These are phyloP conservation scores for Helicoverpa armigera DNA, from an alignment of 1,140 invertebrate species.

Conservation along the genomic window DNA sequence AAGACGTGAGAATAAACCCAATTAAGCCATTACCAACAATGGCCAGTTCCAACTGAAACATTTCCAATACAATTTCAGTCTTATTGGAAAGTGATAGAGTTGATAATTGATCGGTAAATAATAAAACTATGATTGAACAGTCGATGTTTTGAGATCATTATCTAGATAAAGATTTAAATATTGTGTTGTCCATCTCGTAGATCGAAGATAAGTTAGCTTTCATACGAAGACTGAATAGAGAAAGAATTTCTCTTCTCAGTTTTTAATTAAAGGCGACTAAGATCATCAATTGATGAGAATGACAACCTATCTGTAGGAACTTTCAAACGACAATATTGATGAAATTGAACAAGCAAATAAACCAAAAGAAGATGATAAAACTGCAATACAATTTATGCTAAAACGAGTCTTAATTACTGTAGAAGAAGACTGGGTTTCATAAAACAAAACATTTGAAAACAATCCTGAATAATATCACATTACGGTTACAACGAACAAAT, in stretches of 20 bases:
- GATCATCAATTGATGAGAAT: background rate
- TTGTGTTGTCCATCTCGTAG: conserved; percentile 9
- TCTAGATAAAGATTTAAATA: conserved; percentile 32
- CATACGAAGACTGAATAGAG: conserved; percentile 8
- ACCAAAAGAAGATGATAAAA: too few relatives aligned
- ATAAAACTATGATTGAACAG: conserved; percentile 13
- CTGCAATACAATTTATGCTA: too few relatives aligned
- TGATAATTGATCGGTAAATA: background rate
- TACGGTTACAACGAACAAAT: background rate
- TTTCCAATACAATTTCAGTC: background rate
- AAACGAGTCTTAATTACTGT: too few relatives aligned
- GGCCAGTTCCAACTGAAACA: conserved; percentile 5
- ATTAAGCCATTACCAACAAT: conserved; percentile 45
- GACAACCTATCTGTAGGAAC: background rate
- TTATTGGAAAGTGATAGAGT: conserved; percentile 14
- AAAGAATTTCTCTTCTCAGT: background rate
- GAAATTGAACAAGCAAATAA: too few relatives aligned
- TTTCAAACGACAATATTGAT: background rate
- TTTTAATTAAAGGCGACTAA: background rate
- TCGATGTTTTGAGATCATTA: conserved; percentile 2
- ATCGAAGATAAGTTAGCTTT: background rate
- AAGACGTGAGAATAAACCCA: conserved; percentile 43
- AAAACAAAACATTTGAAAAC: too few relatives aligned
- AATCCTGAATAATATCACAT: too few relatives aligned
- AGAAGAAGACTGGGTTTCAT: too few relatives aligned